Conservation (phyloP, 2,113 vertebrate species). For the Pseudorectes ferrugineus region DNA sequence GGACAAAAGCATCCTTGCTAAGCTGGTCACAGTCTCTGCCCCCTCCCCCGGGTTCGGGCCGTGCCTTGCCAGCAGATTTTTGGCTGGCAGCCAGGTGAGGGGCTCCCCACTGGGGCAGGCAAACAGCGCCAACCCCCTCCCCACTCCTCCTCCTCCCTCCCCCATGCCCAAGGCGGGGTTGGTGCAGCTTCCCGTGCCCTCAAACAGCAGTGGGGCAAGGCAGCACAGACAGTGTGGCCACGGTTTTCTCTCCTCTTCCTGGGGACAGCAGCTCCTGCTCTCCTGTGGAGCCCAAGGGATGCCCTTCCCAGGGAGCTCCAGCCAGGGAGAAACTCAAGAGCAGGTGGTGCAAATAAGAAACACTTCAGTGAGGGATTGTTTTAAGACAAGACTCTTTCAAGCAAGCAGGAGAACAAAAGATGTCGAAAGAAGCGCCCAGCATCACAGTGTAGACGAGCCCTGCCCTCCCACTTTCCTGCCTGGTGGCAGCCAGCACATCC, state of each 20-base stretch:
- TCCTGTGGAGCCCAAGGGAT: background rate
- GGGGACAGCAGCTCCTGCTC: background rate
- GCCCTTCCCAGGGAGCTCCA: background rate
- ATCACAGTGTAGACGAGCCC: slow-evolving; percentile 44
- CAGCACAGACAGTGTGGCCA: background rate
- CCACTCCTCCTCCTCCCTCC: background rate
- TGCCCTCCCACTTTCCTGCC: background rate
- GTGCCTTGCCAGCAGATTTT: background rate
- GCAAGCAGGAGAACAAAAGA: slow-evolving; percentile 11
- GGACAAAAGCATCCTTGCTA: slow-evolving; percentile 28
- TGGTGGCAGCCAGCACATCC: background rate
- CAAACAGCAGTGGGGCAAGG: background rate
- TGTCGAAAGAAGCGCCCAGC: background rate
- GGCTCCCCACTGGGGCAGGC: background rate
- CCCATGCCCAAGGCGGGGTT: rapidly evolving
- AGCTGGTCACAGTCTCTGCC: background rate
- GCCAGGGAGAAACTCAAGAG: background rate
- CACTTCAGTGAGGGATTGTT: slow-evolving; percentile 14
- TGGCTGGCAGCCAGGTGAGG: background rate
- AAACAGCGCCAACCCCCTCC: background rate
- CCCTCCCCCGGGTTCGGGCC: rapidly evolving
- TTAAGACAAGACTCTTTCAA: slow-evolving; percentile 33
- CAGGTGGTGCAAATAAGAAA: slow-evolving; percentile 11
- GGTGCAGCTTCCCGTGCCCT: rapidly evolving
- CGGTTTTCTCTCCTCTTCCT: background rate